Base-by-base conservation (phyloP, 2,113 vertebrate species). In the Psophia crepitans region DNA sequence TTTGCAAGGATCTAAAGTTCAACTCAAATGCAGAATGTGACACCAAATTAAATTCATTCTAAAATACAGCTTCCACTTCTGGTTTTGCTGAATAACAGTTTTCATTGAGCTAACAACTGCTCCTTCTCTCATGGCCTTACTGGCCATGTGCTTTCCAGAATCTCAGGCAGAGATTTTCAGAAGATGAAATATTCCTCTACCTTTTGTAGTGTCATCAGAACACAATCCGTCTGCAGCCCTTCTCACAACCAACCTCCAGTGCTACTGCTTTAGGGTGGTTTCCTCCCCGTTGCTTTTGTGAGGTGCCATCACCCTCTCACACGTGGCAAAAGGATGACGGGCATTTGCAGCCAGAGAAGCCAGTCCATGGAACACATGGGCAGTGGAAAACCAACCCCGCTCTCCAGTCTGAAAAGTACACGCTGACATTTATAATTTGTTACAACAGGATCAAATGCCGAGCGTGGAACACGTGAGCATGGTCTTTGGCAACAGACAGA, bases 281-380 rank as follows among this genome's bases (percentile, higher is more conserved):
- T 74, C 33, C 13, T 30, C 56, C 39, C 41, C 1, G 0, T 0
- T 41, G 56, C 19, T 46, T 48, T 46, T 49, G 12, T 19, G 64
- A 89, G 61, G 49, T 66, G 61, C 70, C 43, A 30, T 33, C 65
- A 48, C 32, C 23, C 14, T 41, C 30, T 44, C 7, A 39, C 4
- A 4, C 0, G 2, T 1, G 24, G 21, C 3, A 5, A 2, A 19
- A 74, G 11, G 74, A 51, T 6, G 22, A 22, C 0, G 10, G 9
- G 43, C 3, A 6, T 9, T 17, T 5, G 33, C 49, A 69, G 87
- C 14, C 19, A 53, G 66, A n/a, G 68, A 46, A 39, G 24, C 46
- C 46, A 21, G 20, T 6, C 44, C 33, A 46, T 2, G 11, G 18
- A 82, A 66, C 49, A n/a, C 0, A 0, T 0, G 51, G 18, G 74